A percentile compares a stretch with the other conserved stretches of the same genome.
These are phyloP conservation scores for Dryococelus australis DNA, from an alignment of 2,888 invertebrate species.

Conservation along the genomic window DNA sequence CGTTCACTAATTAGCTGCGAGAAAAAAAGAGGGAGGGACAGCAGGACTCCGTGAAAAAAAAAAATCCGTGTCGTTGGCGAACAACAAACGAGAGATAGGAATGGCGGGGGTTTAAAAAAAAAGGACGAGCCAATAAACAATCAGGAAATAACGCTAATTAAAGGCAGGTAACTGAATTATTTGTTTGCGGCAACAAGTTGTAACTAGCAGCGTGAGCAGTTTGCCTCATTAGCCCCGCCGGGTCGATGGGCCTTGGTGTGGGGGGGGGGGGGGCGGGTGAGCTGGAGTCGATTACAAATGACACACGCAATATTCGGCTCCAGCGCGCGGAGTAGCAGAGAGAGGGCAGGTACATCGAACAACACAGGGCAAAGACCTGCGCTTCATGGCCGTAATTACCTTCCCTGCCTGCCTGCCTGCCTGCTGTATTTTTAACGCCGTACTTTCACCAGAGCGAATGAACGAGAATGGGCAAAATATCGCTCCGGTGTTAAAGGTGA, in stretches of 20 bases:
- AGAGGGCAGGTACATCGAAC: background rate
- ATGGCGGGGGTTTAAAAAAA: background rate
- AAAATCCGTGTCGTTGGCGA: background rate
- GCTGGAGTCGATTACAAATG: constrained; percentile 1
- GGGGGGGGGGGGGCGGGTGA: background rate
- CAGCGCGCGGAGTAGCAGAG: background rate
- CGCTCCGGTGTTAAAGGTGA: no score
- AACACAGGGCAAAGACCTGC: background rate
- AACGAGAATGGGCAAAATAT: no score
- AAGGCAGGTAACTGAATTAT: constrained; percentile 16
- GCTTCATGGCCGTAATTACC: background rate
- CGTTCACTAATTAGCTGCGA: background rate
- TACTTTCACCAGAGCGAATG: background rate
- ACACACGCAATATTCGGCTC: background rate
- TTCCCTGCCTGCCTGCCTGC: background rate
- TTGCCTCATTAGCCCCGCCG: constrained; percentile 7
- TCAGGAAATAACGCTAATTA: constrained; percentile 16
- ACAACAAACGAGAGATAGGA: constrained; percentile 1
- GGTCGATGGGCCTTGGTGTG: no score
- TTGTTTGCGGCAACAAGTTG: background rate
- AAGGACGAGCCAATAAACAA: background rate
- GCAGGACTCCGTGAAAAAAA: background rate
- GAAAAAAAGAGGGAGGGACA: background rate
- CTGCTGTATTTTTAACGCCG: background rate
- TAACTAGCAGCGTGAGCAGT: constrained; percentile 3